Evolutionary conservation across 2,888 invertebrate genomes (phyloP).

Genomic region (Sinodicranocentrus sp.): DNA sequence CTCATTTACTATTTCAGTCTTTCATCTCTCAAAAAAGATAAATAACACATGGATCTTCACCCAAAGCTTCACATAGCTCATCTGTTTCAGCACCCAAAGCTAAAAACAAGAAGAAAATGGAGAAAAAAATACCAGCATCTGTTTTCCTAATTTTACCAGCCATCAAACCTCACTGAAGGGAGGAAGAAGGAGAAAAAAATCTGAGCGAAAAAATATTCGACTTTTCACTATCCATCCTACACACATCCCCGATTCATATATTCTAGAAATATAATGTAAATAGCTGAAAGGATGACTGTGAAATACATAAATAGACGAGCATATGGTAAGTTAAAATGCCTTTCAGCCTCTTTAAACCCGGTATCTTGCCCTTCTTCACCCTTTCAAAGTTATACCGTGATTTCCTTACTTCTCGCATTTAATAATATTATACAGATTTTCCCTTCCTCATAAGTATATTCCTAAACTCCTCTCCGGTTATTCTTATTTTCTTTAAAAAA

Average conservation of each 20-base stretch:
- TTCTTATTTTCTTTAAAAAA: neutral
- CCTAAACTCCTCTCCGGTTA: neutral
- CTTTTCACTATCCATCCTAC: no score
- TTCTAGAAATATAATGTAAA: slow-evolving; percentile 26
- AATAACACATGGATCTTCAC: slow-evolving; percentile 18
- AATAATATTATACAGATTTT: slow-evolving; percentile 45
- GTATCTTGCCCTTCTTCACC: no score
- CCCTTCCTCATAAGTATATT: neutral
- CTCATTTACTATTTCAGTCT: slow-evolving; percentile 52
- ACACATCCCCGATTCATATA: no score
- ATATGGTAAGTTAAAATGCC: slow-evolving; percentile 8
- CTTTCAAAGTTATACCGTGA: no score
- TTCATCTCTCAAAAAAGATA: slow-evolving; percentile 30
- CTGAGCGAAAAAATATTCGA: no score
- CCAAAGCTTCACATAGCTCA: slow-evolving; percentile 24
- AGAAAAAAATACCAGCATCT: slow-evolving; percentile 50
- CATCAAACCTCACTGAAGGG: no score
- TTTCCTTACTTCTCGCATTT: slow-evolving; percentile 1
- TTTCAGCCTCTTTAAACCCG: slow-evolving; percentile 1
- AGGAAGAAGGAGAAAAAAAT: no score
- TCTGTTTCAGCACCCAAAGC: slow-evolving; percentile 44
- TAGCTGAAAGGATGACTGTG: slow-evolving; percentile 26
- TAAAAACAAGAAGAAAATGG: slow-evolving; percentile 15
- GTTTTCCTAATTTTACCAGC: slow-evolving; percentile 51
- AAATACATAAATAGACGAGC: slow-evolving; percentile 21